A percentile compares a stretch with the other conserved stretches of the same genome.
These are phyloP conservation scores for Eupithecia inturbata DNA, from an alignment of 2,888 invertebrate species.

Conservation along the genomic window DNA sequence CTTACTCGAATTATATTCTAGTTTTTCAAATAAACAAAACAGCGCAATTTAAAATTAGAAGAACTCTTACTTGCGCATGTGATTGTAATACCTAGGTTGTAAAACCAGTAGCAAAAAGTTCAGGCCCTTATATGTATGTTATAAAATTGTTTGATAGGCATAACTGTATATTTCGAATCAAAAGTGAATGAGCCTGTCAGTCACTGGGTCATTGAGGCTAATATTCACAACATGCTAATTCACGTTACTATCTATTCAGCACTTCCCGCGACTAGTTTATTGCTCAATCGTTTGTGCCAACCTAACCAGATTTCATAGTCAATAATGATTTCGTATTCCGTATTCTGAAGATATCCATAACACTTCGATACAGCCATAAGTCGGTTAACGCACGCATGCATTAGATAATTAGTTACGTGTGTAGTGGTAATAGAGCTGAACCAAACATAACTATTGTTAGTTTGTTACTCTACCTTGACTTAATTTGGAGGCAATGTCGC, in stretches of 20 bases:
- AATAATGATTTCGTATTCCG: neutral
- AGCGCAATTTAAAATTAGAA: neutral
- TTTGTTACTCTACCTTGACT: slow-evolving; percentile 3
- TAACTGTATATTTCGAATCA: neutral
- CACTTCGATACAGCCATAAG: neutral
- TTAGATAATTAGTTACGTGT: neutral
- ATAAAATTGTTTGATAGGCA: neutral
- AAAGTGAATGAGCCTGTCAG: neutral
- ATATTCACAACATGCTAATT: neutral
- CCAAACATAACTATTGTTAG: neutral
- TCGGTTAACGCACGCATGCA: slow-evolving; percentile 7
- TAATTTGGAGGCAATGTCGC: neutral
- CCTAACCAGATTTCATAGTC: neutral
- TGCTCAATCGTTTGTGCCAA: neutral
- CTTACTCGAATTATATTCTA: too few species aligned
- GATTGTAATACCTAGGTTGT: neutral
- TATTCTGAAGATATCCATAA: neutral
- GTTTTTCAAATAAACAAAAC: too few species aligned
- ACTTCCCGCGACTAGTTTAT: neutral
- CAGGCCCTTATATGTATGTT: neutral
- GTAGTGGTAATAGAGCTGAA: slow-evolving; percentile 14
- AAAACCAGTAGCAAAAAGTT: neutral
- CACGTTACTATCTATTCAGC: neutral
- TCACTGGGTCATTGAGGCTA: neutral
- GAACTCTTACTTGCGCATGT: neutral